Base-by-base conservation (phyloP, 2,888 invertebrate species). In the Nebria brevicollis region DNA sequence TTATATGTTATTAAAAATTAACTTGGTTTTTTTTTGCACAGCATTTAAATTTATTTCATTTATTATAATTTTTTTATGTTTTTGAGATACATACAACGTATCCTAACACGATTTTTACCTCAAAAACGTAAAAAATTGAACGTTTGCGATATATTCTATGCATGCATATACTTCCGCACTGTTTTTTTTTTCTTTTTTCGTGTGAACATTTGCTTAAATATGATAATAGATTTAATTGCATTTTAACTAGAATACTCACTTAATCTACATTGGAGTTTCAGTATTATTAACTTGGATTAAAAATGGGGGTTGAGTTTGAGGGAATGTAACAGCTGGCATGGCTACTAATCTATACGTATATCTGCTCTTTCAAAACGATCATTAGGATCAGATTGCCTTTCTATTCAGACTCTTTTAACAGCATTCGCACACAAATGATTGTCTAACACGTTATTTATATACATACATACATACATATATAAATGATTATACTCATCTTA, bases 371-470 rank as follows among this genome's bases (percentile, higher is more conserved):
- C 65, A 72, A 54, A 77, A 72, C 78, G 73, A 78, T 78, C 78
- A 78, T 78, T 78, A 78, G 78, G 78, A 77, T 54, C 73, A 73
- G 78, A 78, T 78, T 78, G 74, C 73, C 78, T 73, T 34, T 34
- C 34, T 54, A 54, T 54, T 54, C 54, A 11, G 8, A 54, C 2
- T 8, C 54, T 54, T 54, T 54, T 54, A 4, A 8, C 54, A 54
- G 54, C 54, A 13, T 54, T 54, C 1, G 54, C 54, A 54, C 54
- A 54, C 54, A 54, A 54, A 54, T 54, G 54, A 54, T 54, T 54
- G 54, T 54, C 1, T 54, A 54, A 54, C 54, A 54, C 54, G 54
- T 11, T 54, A 54, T 54, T 4, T 34, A 34, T 34, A 5, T 34
- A 34, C 1, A 34, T 34, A 34, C 1, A 34, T 34, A 34, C 34